Evolutionary conservation across 2,888 invertebrate species (phyloP).

Genomic region (Actias luna): DNA sequence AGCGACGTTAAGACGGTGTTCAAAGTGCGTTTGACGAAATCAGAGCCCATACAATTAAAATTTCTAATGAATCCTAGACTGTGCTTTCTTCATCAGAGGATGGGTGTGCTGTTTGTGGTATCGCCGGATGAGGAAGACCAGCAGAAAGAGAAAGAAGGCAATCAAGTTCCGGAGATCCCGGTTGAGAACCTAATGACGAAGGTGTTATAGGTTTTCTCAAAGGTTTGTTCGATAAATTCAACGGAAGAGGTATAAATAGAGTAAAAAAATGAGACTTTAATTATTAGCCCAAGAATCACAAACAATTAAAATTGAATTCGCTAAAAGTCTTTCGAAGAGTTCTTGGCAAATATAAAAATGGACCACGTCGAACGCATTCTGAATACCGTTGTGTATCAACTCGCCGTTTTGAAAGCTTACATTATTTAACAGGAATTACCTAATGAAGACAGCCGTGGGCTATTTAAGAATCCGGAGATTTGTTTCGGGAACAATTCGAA

Average conservation of each 20-base stretch:
- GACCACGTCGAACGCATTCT: slow-evolving; percentile 74
- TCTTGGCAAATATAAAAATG: slow-evolving; percentile 19
- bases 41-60: slow-evolving; percentile 57
- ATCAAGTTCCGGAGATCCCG: slow-evolving; percentile 25
- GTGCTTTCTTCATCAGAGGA: slow-evolving; percentile 77
- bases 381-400: slow-evolving; percentile 26
- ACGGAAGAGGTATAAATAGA: slow-evolving; percentile 43
- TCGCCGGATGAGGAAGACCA: slow-evolving; percentile 22
- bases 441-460: slow-evolving; percentile 43
- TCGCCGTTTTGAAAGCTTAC: slow-evolving; percentile 39
- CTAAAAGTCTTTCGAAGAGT: slow-evolving; percentile 20
- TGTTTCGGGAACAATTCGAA: slow-evolving; percentile 23
- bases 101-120: slow-evolving; percentile 44
- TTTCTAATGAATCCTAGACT: slow-evolving; percentile 77
- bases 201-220: slow-evolving; percentile 56
- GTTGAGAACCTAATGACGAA: slow-evolving; percentile 37
- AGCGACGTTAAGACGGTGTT: slow-evolving; percentile 37
- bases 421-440: slow-evolving; percentile 67
- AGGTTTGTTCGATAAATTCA: slow-evolving; percentile 49
- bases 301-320: neutral
- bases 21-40: slow-evolving; percentile 79
- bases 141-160: slow-evolving; percentile 24
- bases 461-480: slow-evolving; percentile 38
- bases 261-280: slow-evolving; percentile 46
- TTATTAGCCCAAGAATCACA: slow-evolving; percentile 29